Conservation (phyloP, 2,888 invertebrate species). For the Creontiades dilutus region DNA sequence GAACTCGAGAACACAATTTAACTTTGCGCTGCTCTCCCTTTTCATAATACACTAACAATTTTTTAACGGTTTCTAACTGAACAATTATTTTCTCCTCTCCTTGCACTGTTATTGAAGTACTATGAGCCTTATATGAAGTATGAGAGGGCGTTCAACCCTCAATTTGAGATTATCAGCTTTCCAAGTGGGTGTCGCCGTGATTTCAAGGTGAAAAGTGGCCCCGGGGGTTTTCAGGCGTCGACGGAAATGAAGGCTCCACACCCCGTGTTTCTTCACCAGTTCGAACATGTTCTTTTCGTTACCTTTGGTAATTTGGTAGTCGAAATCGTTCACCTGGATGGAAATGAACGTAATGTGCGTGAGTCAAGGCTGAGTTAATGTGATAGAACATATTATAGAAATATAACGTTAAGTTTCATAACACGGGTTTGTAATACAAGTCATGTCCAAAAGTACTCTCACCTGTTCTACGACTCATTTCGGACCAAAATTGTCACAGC, state of each 20-base stretch:
- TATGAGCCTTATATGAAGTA: slow-evolving; percentile 73
- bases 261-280: slow-evolving; percentile 81
- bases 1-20: background rate
- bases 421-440: no score
- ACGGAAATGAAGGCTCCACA: slow-evolving; percentile 83
- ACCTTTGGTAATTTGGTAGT: slow-evolving; percentile 82
- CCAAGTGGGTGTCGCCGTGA: slow-evolving; percentile 67
- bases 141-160: slow-evolving; percentile 69
- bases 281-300: slow-evolving; percentile 82
- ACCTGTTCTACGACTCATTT: no score
- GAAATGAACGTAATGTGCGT: no score
- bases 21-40: background rate
- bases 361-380: no score
- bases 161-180: slow-evolving; percentile 1
- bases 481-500: no score
- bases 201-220: slow-evolving; percentile 75
- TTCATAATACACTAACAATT: background rate
- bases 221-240: slow-evolving; percentile 81
- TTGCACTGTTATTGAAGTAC: slow-evolving; percentile 56
- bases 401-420: no score
- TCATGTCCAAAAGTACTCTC: no score
- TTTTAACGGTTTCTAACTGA: background rate
- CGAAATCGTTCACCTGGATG: slow-evolving; percentile 79
- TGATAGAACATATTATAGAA: no score
- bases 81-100: background rate